These are phyloP conservation scores for Chrysina gloriosa DNA, from an alignment of 2,888 invertebrate genomes.

Conservation along the genomic window DNA sequence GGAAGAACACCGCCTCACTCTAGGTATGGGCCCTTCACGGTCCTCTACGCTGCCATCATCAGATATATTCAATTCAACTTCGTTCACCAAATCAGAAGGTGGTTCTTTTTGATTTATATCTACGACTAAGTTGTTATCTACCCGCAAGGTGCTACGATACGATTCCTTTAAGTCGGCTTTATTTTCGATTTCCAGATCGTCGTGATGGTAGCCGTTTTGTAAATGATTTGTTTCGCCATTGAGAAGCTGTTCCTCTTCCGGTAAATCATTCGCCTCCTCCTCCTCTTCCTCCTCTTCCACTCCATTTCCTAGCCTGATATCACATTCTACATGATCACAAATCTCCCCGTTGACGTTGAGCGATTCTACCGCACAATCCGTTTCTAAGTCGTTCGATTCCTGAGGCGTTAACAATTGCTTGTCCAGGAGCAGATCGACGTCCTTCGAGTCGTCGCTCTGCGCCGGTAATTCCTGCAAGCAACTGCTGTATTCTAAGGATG, in stretches of 20 bases:
- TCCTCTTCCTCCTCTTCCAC: constrained; percentile 9
- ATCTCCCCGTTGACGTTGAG: constrained; percentile 2
- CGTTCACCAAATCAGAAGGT: constrained; percentile 32
- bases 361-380: neutral
- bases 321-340: constrained; percentile 39
- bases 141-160: constrained; percentile 50
- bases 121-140: constrained; percentile 50
- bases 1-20: constrained; percentile 85
- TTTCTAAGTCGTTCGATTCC: constrained; percentile 21
- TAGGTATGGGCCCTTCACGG: constrained; percentile 70
- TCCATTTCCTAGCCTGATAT: constrained; percentile 27
- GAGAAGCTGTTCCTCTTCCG: constrained; percentile 40
- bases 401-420: constrained; percentile 13
- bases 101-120: constrained; percentile 47
- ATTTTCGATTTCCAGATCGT: constrained; percentile 1
- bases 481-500: constrained; percentile 46
- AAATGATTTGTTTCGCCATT: constrained; percentile 39
- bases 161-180: constrained; percentile 42
- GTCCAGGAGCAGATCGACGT: neutral
- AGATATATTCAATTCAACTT: constrained; percentile 23
- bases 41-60: constrained; percentile 62
- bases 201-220: neutral
- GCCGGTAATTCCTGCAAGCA: constrained; percentile 40
- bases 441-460: neutral
- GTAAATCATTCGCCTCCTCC: neutral